Evolutionary conservation across 2,888 invertebrate genomes (phyloP), one percentile per base, ranked within the genome.

Genomic region (Baccha elongata): DNA sequence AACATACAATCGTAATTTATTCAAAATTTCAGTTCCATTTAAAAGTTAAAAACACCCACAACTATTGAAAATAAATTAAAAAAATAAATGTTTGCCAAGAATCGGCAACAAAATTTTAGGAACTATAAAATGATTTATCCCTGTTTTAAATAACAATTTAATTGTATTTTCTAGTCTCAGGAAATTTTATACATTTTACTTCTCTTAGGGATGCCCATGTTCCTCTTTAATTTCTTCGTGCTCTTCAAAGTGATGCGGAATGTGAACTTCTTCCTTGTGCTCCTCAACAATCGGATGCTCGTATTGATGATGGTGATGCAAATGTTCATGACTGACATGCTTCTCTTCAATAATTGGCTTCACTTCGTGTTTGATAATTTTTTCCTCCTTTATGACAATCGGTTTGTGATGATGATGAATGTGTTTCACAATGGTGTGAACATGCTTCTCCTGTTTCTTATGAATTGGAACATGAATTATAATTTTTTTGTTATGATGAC

Each of bases 401-500:
- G 91, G 91, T 86, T 90, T 91, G 84, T 91, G 90, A 85, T 91
- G 91, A 85, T 91, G 91, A 85, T 91, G 91, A 15, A 91, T 87
- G 71, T 90, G 89, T 74, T 90, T 91, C 2, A 90, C 86, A 17
- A 91, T 86, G 1, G 91, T 91, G 46, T 91, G 91, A 0, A 89
- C 88, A 85, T 91, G 91, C 76, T 91, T 90, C 80, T 91, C 90
- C 44, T 91, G 87, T 84, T 90, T 89, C 48, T 90, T 89, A 48
- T 90, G 88, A 11, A 91, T 85, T 40, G 91, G 91, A 52, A 91
- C 88, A 85, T 91, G 91, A 44, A 91, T 90, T 8, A 89, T 84
- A 67, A 91, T 88, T 85, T 90, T 91, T 69, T 90, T 91, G 10
- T 78, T 62, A 23, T 83, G 83, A 10, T 44, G 29, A 3, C 44